phyloP scores from a whole-genome alignment of 2,113 vertebrate species.

The Poecile atricapillus region DNA sequence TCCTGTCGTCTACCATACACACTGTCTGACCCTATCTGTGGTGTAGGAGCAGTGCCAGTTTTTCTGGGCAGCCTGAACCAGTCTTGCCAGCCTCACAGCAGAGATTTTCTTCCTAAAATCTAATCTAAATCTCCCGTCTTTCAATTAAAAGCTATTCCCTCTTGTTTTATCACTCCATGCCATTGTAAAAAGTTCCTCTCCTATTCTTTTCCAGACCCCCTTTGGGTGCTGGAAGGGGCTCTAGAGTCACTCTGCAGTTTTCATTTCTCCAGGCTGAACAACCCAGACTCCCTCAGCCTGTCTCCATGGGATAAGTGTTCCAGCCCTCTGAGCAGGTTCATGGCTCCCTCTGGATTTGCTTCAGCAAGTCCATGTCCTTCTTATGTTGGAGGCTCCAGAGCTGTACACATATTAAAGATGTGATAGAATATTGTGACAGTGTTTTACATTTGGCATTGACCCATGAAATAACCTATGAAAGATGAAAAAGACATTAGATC shows the following conservation, averaged over 20 bases:
- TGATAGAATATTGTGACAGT: background rate
- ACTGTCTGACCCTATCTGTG: background rate
- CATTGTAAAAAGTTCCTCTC: background rate
- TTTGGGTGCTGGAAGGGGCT: background rate
- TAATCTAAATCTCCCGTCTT: background rate
- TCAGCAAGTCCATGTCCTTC: background rate
- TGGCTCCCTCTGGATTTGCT: background rate
- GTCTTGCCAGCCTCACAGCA: background rate
- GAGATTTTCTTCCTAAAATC: background rate
- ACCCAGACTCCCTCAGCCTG: background rate
- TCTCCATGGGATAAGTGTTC: background rate
- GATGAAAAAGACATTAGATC: background rate
- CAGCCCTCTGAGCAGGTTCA: background rate
- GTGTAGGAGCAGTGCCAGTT: background rate
- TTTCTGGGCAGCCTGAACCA: background rate
- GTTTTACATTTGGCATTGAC: background rate
- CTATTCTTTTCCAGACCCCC: background rate
- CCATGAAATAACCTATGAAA: background rate
- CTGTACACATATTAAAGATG: background rate
- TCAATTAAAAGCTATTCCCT: background rate
- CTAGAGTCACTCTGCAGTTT: background rate
- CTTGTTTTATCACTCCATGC: background rate
- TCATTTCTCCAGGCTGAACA: background rate
- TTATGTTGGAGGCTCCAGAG: background rate
- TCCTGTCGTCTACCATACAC: background rate